Evolutionary conservation across 2,888 invertebrate species (phyloP).

Genomic region (Eurytoma californica): DNA sequence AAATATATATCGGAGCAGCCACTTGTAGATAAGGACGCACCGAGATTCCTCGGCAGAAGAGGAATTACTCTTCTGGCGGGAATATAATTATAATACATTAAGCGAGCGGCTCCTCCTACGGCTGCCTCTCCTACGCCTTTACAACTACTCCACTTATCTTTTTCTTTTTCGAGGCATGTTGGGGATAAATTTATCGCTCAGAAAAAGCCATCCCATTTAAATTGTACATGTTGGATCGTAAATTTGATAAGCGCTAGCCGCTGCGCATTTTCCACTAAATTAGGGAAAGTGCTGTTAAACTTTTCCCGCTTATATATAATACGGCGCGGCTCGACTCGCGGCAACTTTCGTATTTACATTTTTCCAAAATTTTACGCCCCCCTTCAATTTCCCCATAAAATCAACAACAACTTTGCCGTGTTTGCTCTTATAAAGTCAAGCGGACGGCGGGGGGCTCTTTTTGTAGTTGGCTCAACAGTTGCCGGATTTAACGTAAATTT

Average conservation of each 20-base stretch:
- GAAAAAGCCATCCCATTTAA: slow-evolving; percentile 34
- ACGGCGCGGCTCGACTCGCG: not conserved
- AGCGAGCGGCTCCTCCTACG: not conserved
- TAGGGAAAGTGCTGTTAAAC: slow-evolving; percentile 13
- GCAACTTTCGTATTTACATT: slow-evolving; percentile 34
- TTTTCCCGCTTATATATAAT: not conserved
- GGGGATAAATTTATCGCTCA: slow-evolving; percentile 31
- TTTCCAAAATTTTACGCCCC: slow-evolving; percentile 25
- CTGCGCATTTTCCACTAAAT: slow-evolving; percentile 32
- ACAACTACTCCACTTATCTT: not conserved
- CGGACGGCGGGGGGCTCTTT: not conserved
- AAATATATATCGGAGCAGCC: too few species aligned
- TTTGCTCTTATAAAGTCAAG: not conserved
- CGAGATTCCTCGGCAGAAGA: not conserved
- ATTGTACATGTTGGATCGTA: slow-evolving; percentile 32
- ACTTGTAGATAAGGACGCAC: too few species aligned
- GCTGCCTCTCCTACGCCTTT: too few species aligned
- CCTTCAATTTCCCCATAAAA: slow-evolving; percentile 20
- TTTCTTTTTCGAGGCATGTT: not conserved
- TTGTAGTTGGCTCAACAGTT: not conserved
- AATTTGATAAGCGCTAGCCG: slow-evolving; percentile 36
- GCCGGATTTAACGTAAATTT: slow-evolving; percentile 5
- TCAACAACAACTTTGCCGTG: slow-evolving; percentile 1
- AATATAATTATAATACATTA: slow-evolving; percentile 28
- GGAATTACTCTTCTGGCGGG: too few species aligned